Conservation (phyloP, 1,140 invertebrate species). For the Drusus annulatus region DNA sequence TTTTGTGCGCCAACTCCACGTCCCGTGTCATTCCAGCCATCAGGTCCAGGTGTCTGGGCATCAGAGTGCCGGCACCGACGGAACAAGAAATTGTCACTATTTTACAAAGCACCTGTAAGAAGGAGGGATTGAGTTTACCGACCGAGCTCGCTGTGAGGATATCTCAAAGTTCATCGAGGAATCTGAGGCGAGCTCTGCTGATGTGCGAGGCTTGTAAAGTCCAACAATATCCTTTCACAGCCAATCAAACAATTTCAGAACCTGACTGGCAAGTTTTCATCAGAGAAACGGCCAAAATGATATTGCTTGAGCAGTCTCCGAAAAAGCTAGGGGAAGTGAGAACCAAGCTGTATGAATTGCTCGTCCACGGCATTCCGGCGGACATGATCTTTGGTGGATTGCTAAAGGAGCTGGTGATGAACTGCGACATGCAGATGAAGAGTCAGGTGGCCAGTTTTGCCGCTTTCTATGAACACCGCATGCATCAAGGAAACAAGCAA, state of each 20-base stretch:
- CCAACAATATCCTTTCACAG: constrained; percentile 91
- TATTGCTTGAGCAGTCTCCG: constrained; percentile 91
- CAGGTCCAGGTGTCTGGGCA: constrained; percentile 91
- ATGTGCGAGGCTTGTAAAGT: constrained; percentile 96
- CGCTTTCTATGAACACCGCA: constrained; percentile 91
- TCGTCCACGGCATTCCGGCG: constrained; percentile 94
- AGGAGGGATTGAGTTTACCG: constrained; percentile 88
- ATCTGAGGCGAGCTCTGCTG: constrained; percentile 93
- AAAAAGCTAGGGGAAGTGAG: constrained; percentile 88
- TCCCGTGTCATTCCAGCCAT: constrained; percentile 97
- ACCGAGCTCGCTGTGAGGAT: constrained; percentile 84
- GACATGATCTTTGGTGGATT: constrained; percentile 95
- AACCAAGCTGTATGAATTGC: constrained; percentile 91
- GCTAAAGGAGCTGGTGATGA: constrained; percentile 87
- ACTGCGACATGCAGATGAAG: constrained; percentile 93
- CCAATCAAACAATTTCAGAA: constrained; percentile 86
- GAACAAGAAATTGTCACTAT: constrained; percentile 83
- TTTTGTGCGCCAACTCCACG: constrained; percentile 95
- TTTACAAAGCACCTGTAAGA: constrained; percentile 84
- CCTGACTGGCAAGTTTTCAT: constrained; percentile 97
- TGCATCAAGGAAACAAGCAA: constrained; percentile 92
- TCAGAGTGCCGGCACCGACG: constrained; percentile 92
- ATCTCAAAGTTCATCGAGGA: constrained; percentile 86
- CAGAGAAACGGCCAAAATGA: constrained; percentile 88
- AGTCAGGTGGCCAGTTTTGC: constrained; percentile 87